Conservation (phyloP, 2,797 vertebrate species). For the Eurystomus glaucurus region DNA sequence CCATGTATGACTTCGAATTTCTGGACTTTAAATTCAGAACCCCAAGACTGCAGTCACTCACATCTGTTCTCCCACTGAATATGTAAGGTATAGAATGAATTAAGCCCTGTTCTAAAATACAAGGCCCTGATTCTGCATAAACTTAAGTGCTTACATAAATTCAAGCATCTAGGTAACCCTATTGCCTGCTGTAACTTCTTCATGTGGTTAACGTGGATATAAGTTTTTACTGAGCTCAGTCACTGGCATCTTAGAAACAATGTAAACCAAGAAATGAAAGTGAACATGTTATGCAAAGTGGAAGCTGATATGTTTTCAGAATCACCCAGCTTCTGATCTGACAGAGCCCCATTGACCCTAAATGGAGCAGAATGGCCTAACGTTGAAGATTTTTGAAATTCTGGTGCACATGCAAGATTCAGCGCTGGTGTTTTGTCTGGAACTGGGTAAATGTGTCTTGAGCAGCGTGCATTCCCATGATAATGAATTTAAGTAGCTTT, state of each 20-base stretch:
- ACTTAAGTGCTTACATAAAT: slow-evolving; percentile 10
- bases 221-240: not conserved
- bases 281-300: rapidly evolving
- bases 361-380: not conserved
- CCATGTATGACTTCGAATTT: slow-evolving; percentile 60
- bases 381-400: not conserved
- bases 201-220: not conserved
- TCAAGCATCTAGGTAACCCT: not conserved
- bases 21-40: slow-evolving; percentile 51
- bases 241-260: not conserved
- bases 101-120: not conserved
- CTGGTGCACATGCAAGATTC: not conserved
- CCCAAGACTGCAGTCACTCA: slow-evolving; percentile 17
- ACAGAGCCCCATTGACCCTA: rapidly evolving
- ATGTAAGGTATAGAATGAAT: not conserved
- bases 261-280: not conserved
- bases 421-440: not conserved
- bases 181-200: not conserved
- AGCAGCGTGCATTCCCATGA: not conserved
- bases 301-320: not conserved
- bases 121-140: slow-evolving; percentile 27
- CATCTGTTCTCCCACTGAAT: slow-evolving; percentile 26
- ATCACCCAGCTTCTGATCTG: not conserved
- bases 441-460: not conserved
- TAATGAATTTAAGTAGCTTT: not conserved